Evolutionary conservation across 2,113 vertebrate genomes (phyloP).

Genomic region (Elanus axillaris): DNA sequence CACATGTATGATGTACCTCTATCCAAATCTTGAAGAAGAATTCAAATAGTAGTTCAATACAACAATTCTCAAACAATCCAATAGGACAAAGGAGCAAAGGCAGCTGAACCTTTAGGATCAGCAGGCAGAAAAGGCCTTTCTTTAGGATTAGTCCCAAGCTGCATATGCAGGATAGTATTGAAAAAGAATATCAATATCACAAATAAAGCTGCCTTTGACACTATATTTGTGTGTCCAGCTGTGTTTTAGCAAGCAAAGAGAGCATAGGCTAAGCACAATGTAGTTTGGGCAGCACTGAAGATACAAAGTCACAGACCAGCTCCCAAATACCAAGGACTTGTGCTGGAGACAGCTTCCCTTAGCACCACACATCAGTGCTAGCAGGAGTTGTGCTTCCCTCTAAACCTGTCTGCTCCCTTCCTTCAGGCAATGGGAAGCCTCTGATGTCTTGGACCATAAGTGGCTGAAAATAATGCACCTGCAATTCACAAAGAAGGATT

Average conservation of each 20-base stretch:
- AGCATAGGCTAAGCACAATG: background rate
- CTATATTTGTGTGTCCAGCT: background rate
- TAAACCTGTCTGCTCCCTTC: background rate
- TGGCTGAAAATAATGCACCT: background rate
- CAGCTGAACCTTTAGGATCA: background rate
- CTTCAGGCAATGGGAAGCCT: background rate
- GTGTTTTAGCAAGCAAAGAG: background rate
- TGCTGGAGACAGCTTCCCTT: background rate
- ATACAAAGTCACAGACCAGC: background rate
- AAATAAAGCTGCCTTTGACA: background rate
- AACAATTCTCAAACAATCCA: background rate
- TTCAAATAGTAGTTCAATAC: background rate
- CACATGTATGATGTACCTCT: background rate
- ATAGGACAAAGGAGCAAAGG: background rate
- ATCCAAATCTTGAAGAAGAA: background rate
- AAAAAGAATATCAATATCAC: background rate
- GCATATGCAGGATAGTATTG: background rate
- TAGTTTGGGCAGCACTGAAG: background rate
- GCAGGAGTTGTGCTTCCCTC: fast-evolving
- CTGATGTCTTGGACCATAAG: background rate
- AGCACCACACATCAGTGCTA: background rate
- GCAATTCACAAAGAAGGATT: background rate
- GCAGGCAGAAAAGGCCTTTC: background rate
- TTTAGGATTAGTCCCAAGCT: background rate
- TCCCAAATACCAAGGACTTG: background rate